A percentile compares a stretch with the other conserved stretches of the same genome.
phyloP scores from a whole-genome alignment of 2,113 vertebrate species.

The Brachyhypopomus occidentalis region DNA sequence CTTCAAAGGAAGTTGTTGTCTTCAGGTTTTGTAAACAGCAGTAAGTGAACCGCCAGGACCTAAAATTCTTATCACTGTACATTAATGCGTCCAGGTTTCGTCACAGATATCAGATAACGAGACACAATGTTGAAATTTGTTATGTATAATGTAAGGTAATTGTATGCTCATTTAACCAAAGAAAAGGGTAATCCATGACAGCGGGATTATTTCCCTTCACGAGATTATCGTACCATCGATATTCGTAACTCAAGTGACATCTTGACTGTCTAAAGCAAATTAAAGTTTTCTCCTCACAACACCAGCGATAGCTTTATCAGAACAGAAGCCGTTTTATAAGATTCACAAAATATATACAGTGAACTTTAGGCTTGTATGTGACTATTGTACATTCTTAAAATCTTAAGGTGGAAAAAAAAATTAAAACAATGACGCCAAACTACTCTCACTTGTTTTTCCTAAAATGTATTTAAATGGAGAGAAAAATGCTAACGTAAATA shows the following conservation, averaged over 20 bases:
- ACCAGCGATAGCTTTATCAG: background rate
- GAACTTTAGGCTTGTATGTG: background rate
- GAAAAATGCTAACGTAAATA: too few relatives aligned
- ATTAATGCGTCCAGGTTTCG: background rate
- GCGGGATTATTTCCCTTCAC: too few relatives aligned
- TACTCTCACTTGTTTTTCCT: too few relatives aligned
- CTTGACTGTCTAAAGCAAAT: background rate
- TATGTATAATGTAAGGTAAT: too few relatives aligned
- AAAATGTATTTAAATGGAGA: too few relatives aligned
- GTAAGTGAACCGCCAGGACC: background rate
- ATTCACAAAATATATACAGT: background rate
- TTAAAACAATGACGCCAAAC: too few relatives aligned
- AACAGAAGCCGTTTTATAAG: background rate
- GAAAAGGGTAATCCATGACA: too few relatives aligned
- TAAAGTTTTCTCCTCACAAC: background rate
- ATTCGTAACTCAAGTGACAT: background rate
- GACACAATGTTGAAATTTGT: background rate
- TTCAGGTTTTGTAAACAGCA: background rate
- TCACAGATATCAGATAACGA: background rate
- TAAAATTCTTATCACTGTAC: background rate
- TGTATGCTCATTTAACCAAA: too few relatives aligned
- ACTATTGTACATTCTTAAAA: background rate
- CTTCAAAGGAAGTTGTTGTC: background rate
- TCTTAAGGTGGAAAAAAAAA: too few relatives aligned
- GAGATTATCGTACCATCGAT: too few relatives aligned